Percentiles rank a stretch among this genome's conserved stretches.
Evolutionary conservation across 2,113 vertebrate genomes (phyloP).

Genomic region (Nanger granti): DNA sequence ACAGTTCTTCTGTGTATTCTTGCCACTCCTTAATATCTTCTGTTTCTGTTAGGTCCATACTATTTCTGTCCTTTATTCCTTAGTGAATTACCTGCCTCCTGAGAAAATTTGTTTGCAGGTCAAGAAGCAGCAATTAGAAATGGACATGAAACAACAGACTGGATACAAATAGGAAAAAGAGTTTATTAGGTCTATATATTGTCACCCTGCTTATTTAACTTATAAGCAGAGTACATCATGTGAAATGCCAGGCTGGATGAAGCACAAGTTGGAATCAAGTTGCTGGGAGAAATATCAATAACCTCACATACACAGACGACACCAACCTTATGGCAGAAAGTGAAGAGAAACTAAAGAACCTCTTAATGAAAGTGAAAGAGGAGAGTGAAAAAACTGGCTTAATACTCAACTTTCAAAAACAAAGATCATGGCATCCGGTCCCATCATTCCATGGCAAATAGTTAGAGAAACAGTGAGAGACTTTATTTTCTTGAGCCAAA

Average conservation of each 20-base stretch:
- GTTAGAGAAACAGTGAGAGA: not conserved
- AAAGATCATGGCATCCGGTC: not conserved
- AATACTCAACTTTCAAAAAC: not conserved
- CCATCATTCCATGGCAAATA: not conserved
- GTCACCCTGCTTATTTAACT: not conserved
- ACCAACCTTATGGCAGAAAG: not conserved
- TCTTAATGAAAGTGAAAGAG: not conserved
- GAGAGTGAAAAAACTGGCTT: not conserved
- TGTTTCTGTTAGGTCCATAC: not conserved
- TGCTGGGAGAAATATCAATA: not conserved
- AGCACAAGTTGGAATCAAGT: not conserved
- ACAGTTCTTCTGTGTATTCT: not conserved
- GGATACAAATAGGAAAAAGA: not conserved
- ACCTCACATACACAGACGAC: not conserved
- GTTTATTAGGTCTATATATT: not conserved
- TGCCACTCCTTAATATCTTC: not conserved
- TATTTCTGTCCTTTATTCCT: not conserved
- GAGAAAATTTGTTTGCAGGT: not conserved
- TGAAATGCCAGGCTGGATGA: not conserved
- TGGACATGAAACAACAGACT: not conserved
- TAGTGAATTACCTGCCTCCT: not conserved
- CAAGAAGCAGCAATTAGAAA: not conserved
- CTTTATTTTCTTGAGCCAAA: not conserved
- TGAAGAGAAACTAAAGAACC: not conserved
- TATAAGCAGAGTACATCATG: not conserved